These are phyloP conservation scores for Heliconius erato DNA, from an alignment of 2,888 invertebrate species.

Conservation along the genomic window DNA sequence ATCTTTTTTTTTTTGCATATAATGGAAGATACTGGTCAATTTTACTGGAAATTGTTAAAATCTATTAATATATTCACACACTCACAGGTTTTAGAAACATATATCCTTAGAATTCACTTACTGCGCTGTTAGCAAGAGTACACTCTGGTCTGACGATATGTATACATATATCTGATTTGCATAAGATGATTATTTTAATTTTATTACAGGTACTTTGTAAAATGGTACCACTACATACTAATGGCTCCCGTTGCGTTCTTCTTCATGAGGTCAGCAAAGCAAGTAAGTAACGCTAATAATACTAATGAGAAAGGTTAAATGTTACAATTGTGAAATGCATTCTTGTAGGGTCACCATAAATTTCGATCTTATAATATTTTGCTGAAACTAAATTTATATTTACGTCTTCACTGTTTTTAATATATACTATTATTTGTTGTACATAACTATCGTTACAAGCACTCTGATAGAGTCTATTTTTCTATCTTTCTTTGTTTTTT, in stretches of 20 bases:
- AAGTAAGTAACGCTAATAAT: slow-evolving; percentile 80
- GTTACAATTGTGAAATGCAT: background rate
- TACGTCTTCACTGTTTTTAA: background rate
- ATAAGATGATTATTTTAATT: background rate
- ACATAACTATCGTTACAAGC: no score
- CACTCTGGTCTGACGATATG: no score
- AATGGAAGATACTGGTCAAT: no score
- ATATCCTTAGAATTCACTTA: no score
- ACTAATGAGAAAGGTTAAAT: slow-evolving; percentile 4
- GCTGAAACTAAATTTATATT: background rate
- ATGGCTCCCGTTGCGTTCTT: slow-evolving; percentile 89
- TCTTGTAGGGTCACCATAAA: slow-evolving; percentile 6
- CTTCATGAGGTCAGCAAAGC: slow-evolving; percentile 90
- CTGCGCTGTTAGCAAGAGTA: no score
- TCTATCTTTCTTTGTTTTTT: no score
- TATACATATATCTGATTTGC: no score
- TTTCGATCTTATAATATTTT: background rate
- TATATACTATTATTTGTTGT: no score
- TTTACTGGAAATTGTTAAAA: no score
- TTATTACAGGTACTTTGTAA: slow-evolving; percentile 79
- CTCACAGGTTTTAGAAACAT: no score
- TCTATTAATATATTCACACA: background rate
- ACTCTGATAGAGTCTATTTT: no score
- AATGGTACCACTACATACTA: slow-evolving; percentile 90
- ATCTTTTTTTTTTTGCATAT: no score